These are phyloP conservation scores for Bacillus rossius DNA, from an alignment of 1,140 invertebrate species.

Conservation along the genomic window DNA sequence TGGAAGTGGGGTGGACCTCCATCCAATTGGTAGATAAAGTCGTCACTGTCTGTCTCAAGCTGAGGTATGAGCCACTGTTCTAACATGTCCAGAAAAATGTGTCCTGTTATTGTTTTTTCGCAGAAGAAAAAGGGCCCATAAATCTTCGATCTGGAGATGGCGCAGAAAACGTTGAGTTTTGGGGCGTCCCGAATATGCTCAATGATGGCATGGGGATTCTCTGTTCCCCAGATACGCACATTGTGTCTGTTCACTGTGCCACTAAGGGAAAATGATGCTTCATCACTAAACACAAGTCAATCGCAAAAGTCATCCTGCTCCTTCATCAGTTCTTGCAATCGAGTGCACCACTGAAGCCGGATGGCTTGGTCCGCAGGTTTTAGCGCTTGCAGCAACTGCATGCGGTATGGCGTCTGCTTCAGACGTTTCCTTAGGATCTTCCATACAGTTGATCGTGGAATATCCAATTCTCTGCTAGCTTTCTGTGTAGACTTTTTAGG, in stretches of 20 bases:
- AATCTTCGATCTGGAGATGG: constrained; percentile 4
- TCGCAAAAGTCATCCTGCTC: constrained; percentile 11
- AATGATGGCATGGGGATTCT: constrained; percentile 12
- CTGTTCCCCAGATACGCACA: constrained; percentile 14
- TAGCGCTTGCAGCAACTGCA: constrained; percentile 13
- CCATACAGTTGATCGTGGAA: constrained; percentile 18
- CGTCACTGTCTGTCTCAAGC: constrained; percentile 4
- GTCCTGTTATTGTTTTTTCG: constrained; percentile 3
- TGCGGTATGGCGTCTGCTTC: constrained; percentile 6
- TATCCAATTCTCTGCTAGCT: constrained; percentile 17
- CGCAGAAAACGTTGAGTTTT: constrained; percentile 16
- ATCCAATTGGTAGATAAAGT: constrained; percentile 15
- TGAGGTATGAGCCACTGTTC: constrained; percentile 9
- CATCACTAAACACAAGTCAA: constrained; percentile 12
- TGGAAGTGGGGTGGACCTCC: constrained; percentile 10
- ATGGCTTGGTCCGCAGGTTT: not conserved
- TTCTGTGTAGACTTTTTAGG: constrained; percentile 12
- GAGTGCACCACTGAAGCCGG: not conserved
- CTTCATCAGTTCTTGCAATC: constrained; percentile 4
- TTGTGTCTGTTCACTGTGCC: constrained; percentile 16
- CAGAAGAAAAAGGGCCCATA: constrained; percentile 14
- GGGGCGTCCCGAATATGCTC: constrained; percentile 7
- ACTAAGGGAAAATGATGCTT: constrained; percentile 6
- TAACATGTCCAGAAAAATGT: not conserved
- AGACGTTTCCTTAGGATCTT: constrained; percentile 16